Percentiles rank a stretch among this genome's conserved stretches.
These are phyloP conservation scores for Syncerus caffer DNA, from an alignment of 2,797 vertebrate species.

Conservation along the genomic window DNA sequence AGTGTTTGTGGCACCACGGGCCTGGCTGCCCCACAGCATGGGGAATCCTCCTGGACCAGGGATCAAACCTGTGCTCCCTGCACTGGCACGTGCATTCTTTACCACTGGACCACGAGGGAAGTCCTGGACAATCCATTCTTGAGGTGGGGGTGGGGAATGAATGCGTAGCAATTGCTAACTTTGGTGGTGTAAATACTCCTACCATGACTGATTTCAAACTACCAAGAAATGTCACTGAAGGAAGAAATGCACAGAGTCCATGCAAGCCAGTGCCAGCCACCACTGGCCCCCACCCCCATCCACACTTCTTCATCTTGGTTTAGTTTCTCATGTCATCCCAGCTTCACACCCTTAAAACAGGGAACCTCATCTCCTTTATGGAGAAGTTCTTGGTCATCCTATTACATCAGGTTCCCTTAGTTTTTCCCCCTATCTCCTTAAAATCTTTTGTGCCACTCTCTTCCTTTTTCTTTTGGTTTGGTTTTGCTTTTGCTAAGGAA, in stretches of 20 bases:
- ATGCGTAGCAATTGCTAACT: neutral
- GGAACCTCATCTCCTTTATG: neutral
- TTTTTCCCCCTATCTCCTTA: neutral
- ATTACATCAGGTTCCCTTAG: neutral
- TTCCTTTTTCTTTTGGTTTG: neutral
- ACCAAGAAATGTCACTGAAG: neutral
- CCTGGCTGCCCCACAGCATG: neutral
- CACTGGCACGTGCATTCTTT: neutral
- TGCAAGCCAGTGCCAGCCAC: rapidly evolving
- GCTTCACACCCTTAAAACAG: rapidly evolving
- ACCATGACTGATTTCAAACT: neutral
- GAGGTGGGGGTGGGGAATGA: too few relatives aligned
- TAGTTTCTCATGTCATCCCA: neutral
- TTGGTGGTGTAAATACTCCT: neutral
- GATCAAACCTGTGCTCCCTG: neutral
- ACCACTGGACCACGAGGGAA: neutral
- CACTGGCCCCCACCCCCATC: neutral
- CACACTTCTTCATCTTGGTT: neutral
- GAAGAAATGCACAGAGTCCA: neutral
- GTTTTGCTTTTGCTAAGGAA: neutral
- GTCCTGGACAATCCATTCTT: neutral
- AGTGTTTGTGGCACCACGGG: neutral
- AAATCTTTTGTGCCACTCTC: neutral
- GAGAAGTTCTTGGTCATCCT: neutral
- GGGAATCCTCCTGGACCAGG: neutral